Base-by-base conservation (phyloP, 2,113 vertebrate genomes). In the Dicentrarchus labrax region DNA sequence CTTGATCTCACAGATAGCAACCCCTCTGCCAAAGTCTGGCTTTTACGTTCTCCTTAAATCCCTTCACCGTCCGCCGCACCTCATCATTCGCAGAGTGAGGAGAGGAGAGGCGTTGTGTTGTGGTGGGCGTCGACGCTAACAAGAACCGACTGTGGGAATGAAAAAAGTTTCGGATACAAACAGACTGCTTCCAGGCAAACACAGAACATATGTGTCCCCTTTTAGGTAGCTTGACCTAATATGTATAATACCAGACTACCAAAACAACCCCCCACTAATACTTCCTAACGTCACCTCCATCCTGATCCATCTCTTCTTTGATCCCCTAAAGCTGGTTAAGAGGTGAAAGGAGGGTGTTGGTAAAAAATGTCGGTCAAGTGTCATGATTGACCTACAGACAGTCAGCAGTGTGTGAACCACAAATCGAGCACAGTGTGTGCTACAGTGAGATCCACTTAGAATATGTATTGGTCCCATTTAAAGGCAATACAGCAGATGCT, bases 321-420 rank as follows among this genome's bases (percentile, higher is more conserved):
- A 91, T 86, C 91, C 80, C 72, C 53, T 78, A 86, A 89, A 89
- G 79, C 90, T 64, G 84, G 79, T 72, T 74, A 70, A 81, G 70
- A 80, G 85, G 87, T 6, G 47, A 78, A 53, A 84, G 68, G 78
- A 87, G 80, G 80, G 39, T 10, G 61, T 22, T 62, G 15, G 22
- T 11, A 59, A 43, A 53, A 80, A 81, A 88, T 76, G 73, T 76
- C 17, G 30, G 79, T 88, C 78, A 66, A 83, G 77, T 62, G 82
- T 79, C 62, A 36, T 24, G 66, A 64, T 30, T 67, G 76, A 86
- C 43, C n/a, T 19, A 8, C 22, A n/a, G 12, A 62, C 67, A 21
- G 12, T 48, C n/a, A 47, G 65, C 36, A 48, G 36, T 3, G 2
- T 36, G 39, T 38, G 13, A 75, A 48, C 5, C 12, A 65, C 30